A percentile compares a stretch with the other conserved stretches of the same genome.
Evolutionary conservation across 2,113 vertebrate species (phyloP).

Genomic region (Alethe diademata): DNA sequence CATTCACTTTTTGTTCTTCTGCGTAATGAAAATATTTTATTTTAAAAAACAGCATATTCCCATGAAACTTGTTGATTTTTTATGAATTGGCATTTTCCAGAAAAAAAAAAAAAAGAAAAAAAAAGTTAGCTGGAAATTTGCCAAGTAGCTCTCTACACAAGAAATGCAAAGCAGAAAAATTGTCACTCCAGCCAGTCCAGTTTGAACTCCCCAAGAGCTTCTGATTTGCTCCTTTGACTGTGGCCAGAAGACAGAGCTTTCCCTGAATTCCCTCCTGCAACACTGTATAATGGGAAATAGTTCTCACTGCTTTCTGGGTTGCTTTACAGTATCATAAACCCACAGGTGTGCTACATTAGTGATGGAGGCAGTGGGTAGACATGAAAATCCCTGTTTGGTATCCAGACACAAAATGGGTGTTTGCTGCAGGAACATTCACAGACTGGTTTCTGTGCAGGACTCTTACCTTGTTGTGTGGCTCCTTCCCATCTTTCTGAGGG

Average conservation of each 20-base stretch:
- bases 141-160: neutral
- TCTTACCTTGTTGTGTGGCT: neutral
- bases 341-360: neutral
- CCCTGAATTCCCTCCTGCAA: neutral
- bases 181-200: neutral
- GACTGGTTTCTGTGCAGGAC: fast-evolving
- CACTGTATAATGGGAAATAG: neutral
- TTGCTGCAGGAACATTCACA: neutral
- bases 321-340: neutral
- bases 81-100: slow-evolving; percentile 6
- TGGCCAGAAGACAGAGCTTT: neutral
- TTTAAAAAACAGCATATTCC: neutral
- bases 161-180: neutral
- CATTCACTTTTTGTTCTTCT: neutral
- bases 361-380: neutral
- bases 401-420: neutral
- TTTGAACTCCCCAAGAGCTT: neutral
- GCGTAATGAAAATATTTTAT: neutral
- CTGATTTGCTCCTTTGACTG: neutral
- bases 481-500: neutral
- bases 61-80: slow-evolving; percentile 24
- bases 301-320: neutral
- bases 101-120: neutral
- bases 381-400: neutral
- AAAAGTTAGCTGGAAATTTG: neutral